These are phyloP conservation scores for Pitta sordida DNA, from an alignment of 2,113 vertebrate genomes.

Conservation along the genomic window DNA sequence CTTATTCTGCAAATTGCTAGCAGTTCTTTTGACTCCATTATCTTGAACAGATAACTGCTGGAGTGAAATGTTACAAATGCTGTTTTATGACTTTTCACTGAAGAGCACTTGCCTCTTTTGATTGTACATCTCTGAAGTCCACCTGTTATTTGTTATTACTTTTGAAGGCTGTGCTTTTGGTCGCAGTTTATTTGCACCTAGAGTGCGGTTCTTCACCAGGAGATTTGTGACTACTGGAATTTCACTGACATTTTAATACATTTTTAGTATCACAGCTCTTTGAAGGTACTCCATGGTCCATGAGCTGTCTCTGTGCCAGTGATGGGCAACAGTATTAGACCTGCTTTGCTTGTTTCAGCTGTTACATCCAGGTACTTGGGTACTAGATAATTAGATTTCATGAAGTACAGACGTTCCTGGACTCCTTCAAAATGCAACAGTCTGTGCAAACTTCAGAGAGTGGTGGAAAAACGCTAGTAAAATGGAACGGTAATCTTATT, in stretches of 20 bases:
- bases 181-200: neutral
- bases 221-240: neutral
- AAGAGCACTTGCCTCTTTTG: neutral
- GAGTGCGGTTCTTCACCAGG: neutral
- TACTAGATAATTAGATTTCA: neutral
- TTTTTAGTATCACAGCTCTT: neutral
- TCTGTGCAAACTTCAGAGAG: neutral
- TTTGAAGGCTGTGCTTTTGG: neutral
- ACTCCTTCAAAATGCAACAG: neutral
- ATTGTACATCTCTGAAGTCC: neutral
- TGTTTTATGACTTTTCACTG: neutral
- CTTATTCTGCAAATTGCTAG: neutral
- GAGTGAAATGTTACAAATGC: neutral
- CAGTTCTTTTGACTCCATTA: neutral
- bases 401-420: neutral
- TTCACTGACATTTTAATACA: neutral
- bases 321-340: neutral
- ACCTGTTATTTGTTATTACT: neutral
- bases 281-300: neutral
- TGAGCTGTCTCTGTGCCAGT: neutral
- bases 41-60: neutral
- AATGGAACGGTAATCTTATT: neutral
- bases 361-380: neutral
- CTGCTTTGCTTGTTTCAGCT: neutral
- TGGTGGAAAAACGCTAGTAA: fast-evolving